Evolutionary conservation across 2,113 vertebrate genomes (phyloP), one percentile per base, ranked within the genome.

Genomic region (Nycticorax nycticorax): DNA sequence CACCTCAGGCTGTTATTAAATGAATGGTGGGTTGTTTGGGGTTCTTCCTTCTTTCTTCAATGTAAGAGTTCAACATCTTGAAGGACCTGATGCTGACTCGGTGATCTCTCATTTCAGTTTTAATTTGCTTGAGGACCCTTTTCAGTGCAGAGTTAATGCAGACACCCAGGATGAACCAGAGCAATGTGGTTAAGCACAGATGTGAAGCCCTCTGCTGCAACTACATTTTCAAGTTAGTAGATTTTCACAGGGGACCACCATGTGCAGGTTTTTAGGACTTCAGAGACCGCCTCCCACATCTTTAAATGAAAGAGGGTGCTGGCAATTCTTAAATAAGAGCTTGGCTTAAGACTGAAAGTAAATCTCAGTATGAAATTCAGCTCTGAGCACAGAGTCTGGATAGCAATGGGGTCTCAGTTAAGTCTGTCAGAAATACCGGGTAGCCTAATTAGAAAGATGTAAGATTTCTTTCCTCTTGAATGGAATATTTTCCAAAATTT

Each of bases 1-100:
- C 85, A 73, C 39, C 77, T 64, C 56, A 56, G 90, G 64, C 37
- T 66, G 30, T 79, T 93, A 89, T 43, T 62, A 87, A 93, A 94
- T 10, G 27, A 92, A 71, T 0, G 0, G 32, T 18, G 4, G 2
- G 12, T 67, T 67, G 41, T 74, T 66, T 56, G 52, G 30, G 19
- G 14, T 0, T 14, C 60, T 21, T 3, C 8, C 43, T 33, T 71
- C 39, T 69, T 41, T 71, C 32, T 87, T 68, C 57, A 47, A 4
- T 5, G 1, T 45, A 77, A 48, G 32, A 22, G 22, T 55, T 82
- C 35, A 64, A 33, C 2, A 2, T 41, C 72, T 83, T 75, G n/a
- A 23, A 72, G 53, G 22, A 87, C 17, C 30, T 57, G 3, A 90
- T 2, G 1, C 2, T 57, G 66, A 62, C 68, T 92, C 76, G 12